Evolutionary conservation across 2,113 vertebrate genomes (phyloP).

Genomic region (Lathamus discolor): DNA sequence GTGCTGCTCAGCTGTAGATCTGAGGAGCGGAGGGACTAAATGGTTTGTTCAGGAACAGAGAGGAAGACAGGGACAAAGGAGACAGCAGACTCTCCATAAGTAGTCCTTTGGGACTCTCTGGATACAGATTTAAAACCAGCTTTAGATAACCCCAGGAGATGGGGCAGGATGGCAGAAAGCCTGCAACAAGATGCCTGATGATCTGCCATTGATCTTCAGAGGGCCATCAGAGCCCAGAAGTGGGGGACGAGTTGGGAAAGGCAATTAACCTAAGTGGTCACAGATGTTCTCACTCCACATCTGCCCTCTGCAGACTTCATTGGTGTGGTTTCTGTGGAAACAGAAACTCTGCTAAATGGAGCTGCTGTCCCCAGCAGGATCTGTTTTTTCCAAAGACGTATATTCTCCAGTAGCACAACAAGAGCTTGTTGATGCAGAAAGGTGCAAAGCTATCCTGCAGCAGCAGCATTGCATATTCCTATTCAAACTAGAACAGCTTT

Average conservation of each 20-base stretch:
- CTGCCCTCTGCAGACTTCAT: slow-evolving; percentile 28
- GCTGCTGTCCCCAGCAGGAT: neutral
- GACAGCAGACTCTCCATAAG: neutral
- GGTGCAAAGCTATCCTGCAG: neutral
- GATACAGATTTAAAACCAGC: neutral
- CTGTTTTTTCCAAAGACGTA: neutral
- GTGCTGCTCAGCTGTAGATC: neutral
- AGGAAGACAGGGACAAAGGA: neutral
- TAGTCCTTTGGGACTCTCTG: neutral
- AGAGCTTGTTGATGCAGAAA: neutral
- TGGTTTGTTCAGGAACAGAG: neutral
- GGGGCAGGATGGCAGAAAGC: slow-evolving; percentile 16
- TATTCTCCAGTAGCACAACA: neutral
- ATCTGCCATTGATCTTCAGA: slow-evolving; percentile 54
- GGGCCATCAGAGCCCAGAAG: slow-evolving; percentile 2
- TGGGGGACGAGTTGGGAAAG: slow-evolving; percentile 35
- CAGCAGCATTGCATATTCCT: neutral
- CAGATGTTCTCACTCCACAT: slow-evolving; percentile 42
- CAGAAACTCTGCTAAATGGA: neutral
- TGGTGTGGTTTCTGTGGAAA: slow-evolving; percentile 53
- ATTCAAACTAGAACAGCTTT: neutral
- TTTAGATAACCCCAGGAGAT: slow-evolving; percentile 43
- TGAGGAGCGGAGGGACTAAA: neutral
- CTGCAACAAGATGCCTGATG: slow-evolving; percentile 25
- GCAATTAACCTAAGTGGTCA: slow-evolving; percentile 62